Percentiles rank a stretch among this genome's conserved stretches.
These are phyloP conservation scores for Manis crassicaudata DNA, from an alignment of 2,797 vertebrate genomes.

Conservation along the genomic window DNA sequence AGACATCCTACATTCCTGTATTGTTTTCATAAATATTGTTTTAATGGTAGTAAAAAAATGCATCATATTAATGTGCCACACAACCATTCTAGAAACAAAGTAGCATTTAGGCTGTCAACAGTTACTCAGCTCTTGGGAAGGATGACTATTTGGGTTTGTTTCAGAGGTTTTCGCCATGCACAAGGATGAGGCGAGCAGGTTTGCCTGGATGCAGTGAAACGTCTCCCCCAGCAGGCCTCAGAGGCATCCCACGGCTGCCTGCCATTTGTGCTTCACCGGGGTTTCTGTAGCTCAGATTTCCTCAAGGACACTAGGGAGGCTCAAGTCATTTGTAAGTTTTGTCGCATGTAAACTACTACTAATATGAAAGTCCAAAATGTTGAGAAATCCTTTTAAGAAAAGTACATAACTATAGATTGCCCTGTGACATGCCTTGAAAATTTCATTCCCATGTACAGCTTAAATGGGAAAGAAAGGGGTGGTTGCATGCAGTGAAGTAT, in stretches of 20 bases:
- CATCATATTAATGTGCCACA: neutral
- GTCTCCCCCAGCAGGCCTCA: neutral
- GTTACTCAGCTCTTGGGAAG: neutral
- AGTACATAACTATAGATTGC: neutral
- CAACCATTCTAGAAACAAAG: neutral
- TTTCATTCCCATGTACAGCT: neutral
- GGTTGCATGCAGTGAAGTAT: neutral
- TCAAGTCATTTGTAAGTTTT: neutral
- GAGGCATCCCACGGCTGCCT: neutral
- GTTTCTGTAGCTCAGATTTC: neutral
- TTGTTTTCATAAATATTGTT: neutral
- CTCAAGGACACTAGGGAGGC: neutral
- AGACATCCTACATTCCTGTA: neutral
- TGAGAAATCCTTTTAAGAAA: neutral
- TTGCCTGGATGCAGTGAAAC: neutral
- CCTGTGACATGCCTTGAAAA: neutral
- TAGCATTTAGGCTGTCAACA: neutral
- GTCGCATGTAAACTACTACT: neutral
- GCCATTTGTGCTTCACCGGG: neutral
- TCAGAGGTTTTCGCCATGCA: neutral
- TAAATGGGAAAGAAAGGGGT: neutral
- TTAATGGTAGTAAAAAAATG: neutral
- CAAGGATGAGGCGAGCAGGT: neutral
- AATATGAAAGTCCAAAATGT: neutral
- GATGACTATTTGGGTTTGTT: neutral